Percentiles rank a stretch among this genome's conserved stretches.
Evolutionary conservation across 2,888 invertebrate genomes (phyloP).

Genomic region (Netelia virgata): DNA sequence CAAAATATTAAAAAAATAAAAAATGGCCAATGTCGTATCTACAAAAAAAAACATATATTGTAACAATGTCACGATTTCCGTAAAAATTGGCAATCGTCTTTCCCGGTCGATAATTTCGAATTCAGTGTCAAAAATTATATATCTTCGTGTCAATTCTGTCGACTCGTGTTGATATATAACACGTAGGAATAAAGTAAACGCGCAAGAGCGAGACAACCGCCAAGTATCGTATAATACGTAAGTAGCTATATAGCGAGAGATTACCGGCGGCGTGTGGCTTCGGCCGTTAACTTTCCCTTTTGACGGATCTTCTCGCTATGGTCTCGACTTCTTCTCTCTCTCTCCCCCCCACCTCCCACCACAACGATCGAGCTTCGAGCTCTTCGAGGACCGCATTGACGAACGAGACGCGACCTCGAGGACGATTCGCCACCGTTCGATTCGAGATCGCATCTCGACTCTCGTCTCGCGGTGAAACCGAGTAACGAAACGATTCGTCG

Average conservation of each 20-base stretch:
- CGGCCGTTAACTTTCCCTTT: conserved; percentile 69
- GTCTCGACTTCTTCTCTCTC: neutral
- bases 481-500: conserved; percentile 14
- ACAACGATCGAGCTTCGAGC: conserved; percentile 32
- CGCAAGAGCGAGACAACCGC: conserved; percentile 34
- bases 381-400: conserved; percentile 12
- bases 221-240: conserved; percentile 56
- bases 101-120: neutral
- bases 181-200: conserved; percentile 11
- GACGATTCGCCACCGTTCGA: conserved; percentile 63
- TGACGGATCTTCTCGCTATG: conserved; percentile 64
- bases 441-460: conserved; percentile 42
- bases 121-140: neutral
- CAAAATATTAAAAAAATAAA: neutral
- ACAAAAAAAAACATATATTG: neutral
- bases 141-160: neutral
- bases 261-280: conserved; percentile 49
- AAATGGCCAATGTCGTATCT: no score
- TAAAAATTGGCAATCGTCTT: neutral
- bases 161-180: neutral
- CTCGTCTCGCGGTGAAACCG: neutral
- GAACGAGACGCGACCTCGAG: conserved; percentile 57
- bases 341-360: neutral
- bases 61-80: neutral
- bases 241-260: conserved; percentile 47